Evolutionary conservation across 1,140 invertebrate genomes (phyloP).

Genomic region (Drosophila watanabei): DNA sequence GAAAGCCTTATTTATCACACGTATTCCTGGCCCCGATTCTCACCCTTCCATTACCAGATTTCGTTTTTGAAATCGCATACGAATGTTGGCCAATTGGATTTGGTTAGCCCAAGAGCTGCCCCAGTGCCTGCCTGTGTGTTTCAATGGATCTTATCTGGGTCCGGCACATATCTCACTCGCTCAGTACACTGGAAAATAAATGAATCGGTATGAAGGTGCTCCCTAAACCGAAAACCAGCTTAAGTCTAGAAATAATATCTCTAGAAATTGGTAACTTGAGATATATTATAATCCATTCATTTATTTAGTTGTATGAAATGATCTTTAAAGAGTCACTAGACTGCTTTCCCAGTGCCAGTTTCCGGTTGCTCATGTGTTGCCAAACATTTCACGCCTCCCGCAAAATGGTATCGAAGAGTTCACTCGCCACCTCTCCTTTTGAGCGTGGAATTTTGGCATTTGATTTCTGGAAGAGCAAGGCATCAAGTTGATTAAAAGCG

Average conservation of each 20-base stretch:
- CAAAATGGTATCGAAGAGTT: conserved; percentile 33
- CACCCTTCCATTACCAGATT: conserved; percentile 62
- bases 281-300: background rate
- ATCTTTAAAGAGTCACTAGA: background rate
- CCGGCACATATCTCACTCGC: conserved; percentile 16
- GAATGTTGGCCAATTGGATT: conserved; percentile 79
- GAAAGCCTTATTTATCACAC: conserved; percentile 79
- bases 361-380: conserved; percentile 26
- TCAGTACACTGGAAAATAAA: conserved; percentile 5
- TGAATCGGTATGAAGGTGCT: background rate
- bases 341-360: background rate
- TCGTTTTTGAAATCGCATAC: conserved; percentile 75
- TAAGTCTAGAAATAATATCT: background rate
- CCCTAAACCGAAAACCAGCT: background rate
- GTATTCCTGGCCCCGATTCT: conserved; percentile 24
- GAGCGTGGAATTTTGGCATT: conserved; percentile 22
- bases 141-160: conserved; percentile 23
- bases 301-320: background rate
- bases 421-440: conserved; percentile 18
- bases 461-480: conserved; percentile 27
- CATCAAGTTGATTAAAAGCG: conserved; percentile 37
- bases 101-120: conserved; percentile 53
- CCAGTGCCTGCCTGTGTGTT: conserved; percentile 12
- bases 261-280: background rate
- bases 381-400: conserved; percentile 53